Base-by-base conservation (phyloP, 2,888 invertebrate genomes). In the Plusia festucae region DNA sequence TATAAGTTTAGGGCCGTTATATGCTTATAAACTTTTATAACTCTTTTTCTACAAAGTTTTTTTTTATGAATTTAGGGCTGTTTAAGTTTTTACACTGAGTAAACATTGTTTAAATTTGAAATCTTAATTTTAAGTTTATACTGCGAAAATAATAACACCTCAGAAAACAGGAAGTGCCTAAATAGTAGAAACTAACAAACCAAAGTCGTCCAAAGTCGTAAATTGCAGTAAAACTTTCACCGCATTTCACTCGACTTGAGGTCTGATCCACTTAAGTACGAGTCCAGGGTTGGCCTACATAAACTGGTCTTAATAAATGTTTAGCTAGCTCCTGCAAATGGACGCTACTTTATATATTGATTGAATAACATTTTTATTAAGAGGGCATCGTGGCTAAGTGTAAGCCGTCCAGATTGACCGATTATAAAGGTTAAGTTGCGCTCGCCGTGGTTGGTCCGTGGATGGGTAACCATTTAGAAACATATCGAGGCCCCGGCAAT, bases 171-270 rank as follows among this genome's bases (percentile, higher is more conserved):
- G 51, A 65, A 73, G 40, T 58, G 65, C 62, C 61, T 57, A 18
- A 65, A 65, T 74, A 74, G 60, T 52, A 53, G 46, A 52, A 52
- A 58, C 62, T 62, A 69, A 65, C 65, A 70, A 62, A 59, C 59
- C 46, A 20, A 73, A 73, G 61, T 61, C 55, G 68, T 16, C 55
- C 30, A 18, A 73, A 73, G 65, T 49, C 59, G 70, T 74, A 66
- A 70, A 73, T 73, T 73, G 74, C 65, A 62, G 65, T 18, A 27
- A 57, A 73, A 73, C 65, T 73, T 74, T 73, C 56, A 65, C 74
- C 74, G 65, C 61, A 74, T 62, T 70, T 73, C 59, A 62, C 61
- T 30, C 70, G 60, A 65, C 70, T 65, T 70, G 40, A 20, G 61
- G 44, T 73, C 55, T 59, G 69, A 73, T 73, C 65, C 65, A 61